Conservation (phyloP, 2,888 invertebrate genomes). For the Hypena proboscidalis region DNA sequence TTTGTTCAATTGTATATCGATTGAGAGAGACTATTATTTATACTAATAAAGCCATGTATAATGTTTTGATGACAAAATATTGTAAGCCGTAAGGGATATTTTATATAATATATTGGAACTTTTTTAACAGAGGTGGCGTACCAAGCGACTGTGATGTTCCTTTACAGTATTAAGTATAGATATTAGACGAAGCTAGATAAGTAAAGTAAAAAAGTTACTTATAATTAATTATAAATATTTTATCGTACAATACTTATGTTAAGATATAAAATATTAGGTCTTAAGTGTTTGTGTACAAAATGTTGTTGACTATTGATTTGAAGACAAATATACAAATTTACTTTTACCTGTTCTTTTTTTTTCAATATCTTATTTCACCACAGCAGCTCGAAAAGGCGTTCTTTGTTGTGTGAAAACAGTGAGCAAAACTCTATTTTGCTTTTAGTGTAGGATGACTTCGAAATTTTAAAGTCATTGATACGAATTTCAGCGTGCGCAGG, state of each 20-base stretch:
- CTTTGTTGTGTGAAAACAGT: too few relatives aligned
- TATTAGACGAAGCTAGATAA: constrained; percentile 50
- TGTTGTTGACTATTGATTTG: constrained; percentile 56
- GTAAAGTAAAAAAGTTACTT: constrained; percentile 13
- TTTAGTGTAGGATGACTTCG: too few relatives aligned
- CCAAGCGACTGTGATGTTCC: constrained; percentile 73
- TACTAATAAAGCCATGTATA: neutral
- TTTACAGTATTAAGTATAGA: constrained; percentile 67
- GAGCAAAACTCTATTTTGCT: too few relatives aligned
- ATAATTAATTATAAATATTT: constrained; percentile 14
- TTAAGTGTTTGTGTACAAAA: constrained; percentile 66
- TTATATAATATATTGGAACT: constrained; percentile 1
- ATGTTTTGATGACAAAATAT: constrained; percentile 6
- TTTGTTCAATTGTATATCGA: too few relatives aligned
- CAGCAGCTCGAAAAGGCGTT: too few relatives aligned
- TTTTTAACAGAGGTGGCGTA: constrained; percentile 40
- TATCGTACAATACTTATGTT: constrained; percentile 30
- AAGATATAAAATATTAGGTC: constrained; percentile 46
- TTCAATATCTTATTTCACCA: too few relatives aligned
- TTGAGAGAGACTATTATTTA: neutral
- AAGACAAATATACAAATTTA: constrained; percentile 40
- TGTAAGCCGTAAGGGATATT: constrained; percentile 3
- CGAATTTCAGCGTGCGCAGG: too few relatives aligned
- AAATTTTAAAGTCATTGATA: too few relatives aligned
- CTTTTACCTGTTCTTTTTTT: neutral